A percentile compares a stretch with the other conserved stretches of the same genome.
phyloP scores from a whole-genome alignment of 2,888 invertebrate genomes.

The Rhimphoctona megacephalus region DNA sequence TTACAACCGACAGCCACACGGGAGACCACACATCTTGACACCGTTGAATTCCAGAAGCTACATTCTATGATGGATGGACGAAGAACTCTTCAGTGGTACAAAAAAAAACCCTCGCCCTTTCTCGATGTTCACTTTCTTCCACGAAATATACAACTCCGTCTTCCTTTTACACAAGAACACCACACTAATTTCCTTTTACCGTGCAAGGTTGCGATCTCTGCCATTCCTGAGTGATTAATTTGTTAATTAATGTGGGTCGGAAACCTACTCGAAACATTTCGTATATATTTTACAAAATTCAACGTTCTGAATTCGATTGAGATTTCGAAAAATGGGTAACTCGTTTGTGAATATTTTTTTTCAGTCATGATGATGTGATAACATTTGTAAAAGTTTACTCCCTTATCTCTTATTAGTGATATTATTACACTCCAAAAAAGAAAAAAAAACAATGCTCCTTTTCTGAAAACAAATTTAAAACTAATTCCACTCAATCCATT shows the following conservation, averaged over 20 bases:
- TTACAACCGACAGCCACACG: slow-evolving; percentile 42
- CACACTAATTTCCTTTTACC: slow-evolving; percentile 30
- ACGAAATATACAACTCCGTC: slow-evolving; percentile 67
- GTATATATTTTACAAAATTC: background rate
- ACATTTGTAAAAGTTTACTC: background rate
- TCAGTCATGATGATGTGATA: background rate
- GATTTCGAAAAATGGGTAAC: background rate
- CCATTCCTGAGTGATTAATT: slow-evolving; percentile 38
- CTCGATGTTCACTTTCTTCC: slow-evolving; percentile 71
- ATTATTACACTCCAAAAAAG: background rate
- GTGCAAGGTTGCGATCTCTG: slow-evolving; percentile 43
- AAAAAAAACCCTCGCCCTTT: slow-evolving; percentile 47
- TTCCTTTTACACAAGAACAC: slow-evolving; percentile 41
- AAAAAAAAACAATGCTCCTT: background rate
- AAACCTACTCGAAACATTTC: background rate
- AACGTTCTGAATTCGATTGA: background rate
- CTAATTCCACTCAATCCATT: background rate
- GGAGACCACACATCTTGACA: slow-evolving; percentile 82
- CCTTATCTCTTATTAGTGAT: background rate
- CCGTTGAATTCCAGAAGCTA: slow-evolving; percentile 82
- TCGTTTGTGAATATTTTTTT: background rate
- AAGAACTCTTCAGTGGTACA: slow-evolving; percentile 59
- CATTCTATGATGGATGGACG: slow-evolving; percentile 83
- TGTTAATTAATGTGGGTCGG: slow-evolving; percentile 49
- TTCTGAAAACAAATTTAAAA: background rate